phyloP scores from a whole-genome alignment of 2,888 invertebrate species.

The Luperina nickerlii region DNA sequence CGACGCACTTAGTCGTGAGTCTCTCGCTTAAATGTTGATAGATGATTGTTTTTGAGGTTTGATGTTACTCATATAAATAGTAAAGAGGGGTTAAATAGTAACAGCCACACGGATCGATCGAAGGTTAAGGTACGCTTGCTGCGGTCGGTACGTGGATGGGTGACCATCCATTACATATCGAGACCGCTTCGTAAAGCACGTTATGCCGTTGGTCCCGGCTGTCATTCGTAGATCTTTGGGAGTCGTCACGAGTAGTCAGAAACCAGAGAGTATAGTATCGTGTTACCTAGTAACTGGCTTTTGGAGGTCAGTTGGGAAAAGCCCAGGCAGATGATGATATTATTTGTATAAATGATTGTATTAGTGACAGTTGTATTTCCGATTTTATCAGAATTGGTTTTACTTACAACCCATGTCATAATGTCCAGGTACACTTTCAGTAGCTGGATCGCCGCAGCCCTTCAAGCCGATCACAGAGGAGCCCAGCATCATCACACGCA shows the following conservation, averaged over 20 bases:
- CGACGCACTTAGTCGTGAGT: too few species aligned
- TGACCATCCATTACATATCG: background rate
- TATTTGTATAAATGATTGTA: background rate
- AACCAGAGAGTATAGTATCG: background rate
- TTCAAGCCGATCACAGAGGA: conserved; percentile 87
- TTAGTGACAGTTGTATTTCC: background rate
- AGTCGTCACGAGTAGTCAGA: background rate
- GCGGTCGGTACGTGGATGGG: too few species aligned
- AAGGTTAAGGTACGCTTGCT: too few species aligned
- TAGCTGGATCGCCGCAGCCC: conserved; percentile 89
- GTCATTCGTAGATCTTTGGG: background rate
- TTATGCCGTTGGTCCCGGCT: background rate
- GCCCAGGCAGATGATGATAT: background rate
- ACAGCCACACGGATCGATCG: too few species aligned
- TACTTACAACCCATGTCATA: conserved; percentile 42
- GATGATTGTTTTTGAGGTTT: background rate
- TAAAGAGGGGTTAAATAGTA: background rate
- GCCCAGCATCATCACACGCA: conserved; percentile 88
- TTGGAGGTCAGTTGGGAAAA: background rate
- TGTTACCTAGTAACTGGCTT: background rate
- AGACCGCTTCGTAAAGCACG: background rate
- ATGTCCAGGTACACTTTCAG: conserved; percentile 84
- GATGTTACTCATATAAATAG: background rate
- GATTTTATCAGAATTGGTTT: conserved; percentile 15
- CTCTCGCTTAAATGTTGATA: background rate